Evolutionary conservation across 2,888 invertebrate genomes (phyloP), one percentile per base, ranked within the genome.

Genomic region (Archips xylosteana): DNA sequence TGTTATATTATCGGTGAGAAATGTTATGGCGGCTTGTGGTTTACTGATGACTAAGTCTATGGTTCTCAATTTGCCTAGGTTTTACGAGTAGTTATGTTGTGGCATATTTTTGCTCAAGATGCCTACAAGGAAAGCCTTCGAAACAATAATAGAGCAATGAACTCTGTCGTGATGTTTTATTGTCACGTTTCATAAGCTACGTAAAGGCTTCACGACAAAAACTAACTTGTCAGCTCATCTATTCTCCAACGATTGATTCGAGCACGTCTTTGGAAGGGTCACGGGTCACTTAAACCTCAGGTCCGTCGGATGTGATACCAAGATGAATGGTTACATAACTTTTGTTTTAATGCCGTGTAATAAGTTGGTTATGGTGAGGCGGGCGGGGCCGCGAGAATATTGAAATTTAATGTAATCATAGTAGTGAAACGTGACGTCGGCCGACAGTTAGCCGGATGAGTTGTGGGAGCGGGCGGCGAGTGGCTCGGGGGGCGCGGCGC

Each of bases 1-100:
- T 81, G 86, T 85, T 80, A 84, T 83, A 86, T 86, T 85, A 87
- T 85, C 82, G 85, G 86, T 87, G 86, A 85, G 85, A 85, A 87
- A 82, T 82, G 83, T 78, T 80, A 80, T 78, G 80, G 80, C 80
- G 78, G 76, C 79, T 86, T 89, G 90, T 86, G 89, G 90, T 89
- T 86, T 85, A 85, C 85, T 87, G 87, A 87, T 87, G 86, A 83
- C 83, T 81, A 71, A 76, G 76, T 75, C 74, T 75, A 74, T 49
- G 74, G 61, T 73, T 49, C 49, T 66, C 65, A 65, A 51, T 60
- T 66, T 69, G 63, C 49, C 67, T 75, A 63, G 63, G 68, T 59
- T 68, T 59, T 69, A 57, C 63, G 49, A 39, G 57, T 60, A 70
- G 49, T 59, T 64, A 57, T 68, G 36, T 68, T 32, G 36, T 65